Percentiles rank a stretch among this genome's conserved stretches.
Conservation (phyloP, 1,140 invertebrate genomes). For the Neuroterus valhalla region DNA sequence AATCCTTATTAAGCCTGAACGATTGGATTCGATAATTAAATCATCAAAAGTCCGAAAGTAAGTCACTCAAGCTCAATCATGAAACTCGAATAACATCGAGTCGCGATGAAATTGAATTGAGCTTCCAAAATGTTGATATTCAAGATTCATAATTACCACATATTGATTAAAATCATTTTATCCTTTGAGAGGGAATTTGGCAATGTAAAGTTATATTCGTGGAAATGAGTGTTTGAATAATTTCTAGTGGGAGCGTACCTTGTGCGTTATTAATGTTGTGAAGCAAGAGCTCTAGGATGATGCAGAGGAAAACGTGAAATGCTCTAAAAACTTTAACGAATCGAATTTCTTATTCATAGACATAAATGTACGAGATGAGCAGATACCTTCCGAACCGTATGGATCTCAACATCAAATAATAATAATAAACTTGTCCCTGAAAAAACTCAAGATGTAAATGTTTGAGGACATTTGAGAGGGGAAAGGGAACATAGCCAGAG, state of each 20-base stretch:
- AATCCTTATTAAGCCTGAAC: too few species aligned
- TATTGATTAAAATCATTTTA: slow-evolving; percentile 7
- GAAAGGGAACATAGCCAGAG: too few species aligned
- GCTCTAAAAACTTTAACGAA: slow-evolving; percentile 16
- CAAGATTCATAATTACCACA: background rate
- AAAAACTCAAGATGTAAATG: too few species aligned
- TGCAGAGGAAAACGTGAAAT: slow-evolving; percentile 8
- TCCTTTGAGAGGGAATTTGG: slow-evolving; percentile 13
- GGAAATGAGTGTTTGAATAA: slow-evolving; percentile 22
- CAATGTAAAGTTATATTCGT: slow-evolving; percentile 19
- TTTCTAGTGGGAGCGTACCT: slow-evolving; percentile 22
- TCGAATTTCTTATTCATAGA: slow-evolving; percentile 19
- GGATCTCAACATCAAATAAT: background rate
- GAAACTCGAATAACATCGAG: too few species aligned
- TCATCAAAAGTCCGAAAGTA: too few species aligned
- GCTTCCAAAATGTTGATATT: background rate
- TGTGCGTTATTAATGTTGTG: slow-evolving; percentile 20
- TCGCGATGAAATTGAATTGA: background rate
- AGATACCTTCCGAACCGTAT: background rate
- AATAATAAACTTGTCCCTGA: too few species aligned
- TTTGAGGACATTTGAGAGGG: too few species aligned
- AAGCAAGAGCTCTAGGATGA: slow-evolving; percentile 19
- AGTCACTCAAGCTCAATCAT: too few species aligned
- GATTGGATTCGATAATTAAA: too few species aligned
- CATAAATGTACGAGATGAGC: slow-evolving; percentile 21